Base-by-base conservation (phyloP, 1,140 invertebrate genomes). In the Drosophila tristis region DNA sequence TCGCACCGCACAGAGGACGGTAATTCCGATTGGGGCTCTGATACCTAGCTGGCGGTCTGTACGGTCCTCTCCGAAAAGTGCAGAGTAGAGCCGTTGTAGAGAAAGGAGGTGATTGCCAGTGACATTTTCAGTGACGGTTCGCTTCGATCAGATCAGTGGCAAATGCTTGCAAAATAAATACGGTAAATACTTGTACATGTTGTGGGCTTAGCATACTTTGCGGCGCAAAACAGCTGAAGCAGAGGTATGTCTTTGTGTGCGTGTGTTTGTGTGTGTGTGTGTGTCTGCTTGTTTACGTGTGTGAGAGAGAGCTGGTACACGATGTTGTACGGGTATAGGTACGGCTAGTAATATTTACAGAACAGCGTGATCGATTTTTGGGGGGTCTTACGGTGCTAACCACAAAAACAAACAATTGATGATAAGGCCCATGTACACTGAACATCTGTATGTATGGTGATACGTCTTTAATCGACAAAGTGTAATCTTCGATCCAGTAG, bases 301-400 rank as follows among this genome's bases (percentile, higher is more conserved):
- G 47, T 45, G 39, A 15, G n/a, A 49, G 57, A 45, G 23, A 47
- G 49, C 15, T 35, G 35, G 13, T 31, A 31, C 31, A 31, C 7
- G 31, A 8, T 31, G 5, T 7, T 42, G 45, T 70, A 15, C 53
- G 35, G 68, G 48, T 53, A 35, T 20, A 16, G 62, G 78, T 86
- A 66, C 62, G 64, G 35, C 11, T 39, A 78, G 67, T 73, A 58
- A 49, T 67, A 72, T 61, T 59, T 57, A 74, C 48, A 43, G 23
- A 67, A 66, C 56, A 68, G 74, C 81, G 85, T 61, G 84, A 89
- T 89, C 84, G 84, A 89, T 89, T 89, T 89, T 89, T 79, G 54
- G 58, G 58, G 35, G 60, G 50, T 15, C 49, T 61, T 47, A 68
- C 77, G 63, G 61, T 76, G 59, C 45, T 44, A 35, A 20, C 5